Base-by-base conservation (phyloP, 2,797 vertebrate genomes). In the Pipistrellus pipistrellus region DNA sequence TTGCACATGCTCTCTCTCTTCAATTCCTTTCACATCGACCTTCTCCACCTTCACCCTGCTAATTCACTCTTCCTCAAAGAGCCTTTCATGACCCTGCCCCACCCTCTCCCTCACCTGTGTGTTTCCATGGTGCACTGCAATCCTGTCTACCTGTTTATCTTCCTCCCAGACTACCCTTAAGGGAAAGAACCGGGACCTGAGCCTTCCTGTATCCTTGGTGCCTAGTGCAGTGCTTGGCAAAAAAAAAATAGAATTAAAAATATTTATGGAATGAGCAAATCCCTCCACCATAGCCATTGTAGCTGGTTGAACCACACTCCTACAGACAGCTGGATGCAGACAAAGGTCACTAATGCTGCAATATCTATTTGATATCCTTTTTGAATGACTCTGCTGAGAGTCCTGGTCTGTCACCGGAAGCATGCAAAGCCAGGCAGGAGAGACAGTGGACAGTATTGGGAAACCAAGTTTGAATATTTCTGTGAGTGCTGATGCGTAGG, bases 391-490 rank as follows among this genome's bases (percentile, higher is more conserved):
- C 81, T 32, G 35, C 78, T 17, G 41, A 35, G 14, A 83, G 38
- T 30, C 82, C 38, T 53, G 41, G 23, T 81, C 85, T 35, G 41
- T 68, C 2, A 3, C 20, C 4, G 0, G 12, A 66, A 76, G 83
- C 25, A 14, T 4, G 38, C 13, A 23, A 51, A 78, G 66, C 41
- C 14, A 18, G 38, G 41, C 82, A 44, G 71, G 44, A 93, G 48
- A 91, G 53, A 25, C 35, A 3, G 2, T 5, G 2, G 11, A 13
- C 0, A 7, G 2, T 17, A 20, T 0, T 66, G 15, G 57, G 71
- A 90, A 88, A 88, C 57, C 53, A 51, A n/a, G 35, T 68, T 18
- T 53, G 71, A 59, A 55, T 88, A 73, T 53, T 69, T 69, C 6
- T 27, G 8, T 21, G 12, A 90, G 30, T 17, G 13, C 14, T n/a